Evolutionary conservation across 2,797 vertebrate genomes (phyloP).

Genomic region (Luscinia megarhynchos): DNA sequence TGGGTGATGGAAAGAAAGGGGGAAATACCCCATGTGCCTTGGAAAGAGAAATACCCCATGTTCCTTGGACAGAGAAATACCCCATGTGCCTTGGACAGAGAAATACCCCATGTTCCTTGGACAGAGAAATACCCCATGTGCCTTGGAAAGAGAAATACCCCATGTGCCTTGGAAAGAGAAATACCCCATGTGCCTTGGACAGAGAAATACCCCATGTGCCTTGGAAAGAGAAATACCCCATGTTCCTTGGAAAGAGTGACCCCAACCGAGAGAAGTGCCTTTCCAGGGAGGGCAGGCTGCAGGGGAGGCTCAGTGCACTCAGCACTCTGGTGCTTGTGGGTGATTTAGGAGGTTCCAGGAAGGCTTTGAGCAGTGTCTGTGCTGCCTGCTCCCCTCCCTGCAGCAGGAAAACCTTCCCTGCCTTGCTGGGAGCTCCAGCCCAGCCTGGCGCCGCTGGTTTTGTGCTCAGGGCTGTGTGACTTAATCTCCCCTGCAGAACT

Average conservation of each 20-base stretch:
- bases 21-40: not conserved
- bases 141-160: not conserved
- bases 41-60: not conserved
- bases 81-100: too few relatives aligned
- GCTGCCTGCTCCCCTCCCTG: not conserved
- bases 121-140: not conserved
- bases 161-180: not conserved
- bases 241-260: not conserved
- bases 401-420: not conserved
- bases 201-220: not conserved
- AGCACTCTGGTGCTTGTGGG: not conserved
- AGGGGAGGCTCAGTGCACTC: not conserved
- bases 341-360: not conserved
- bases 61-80: not conserved
- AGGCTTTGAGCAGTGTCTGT: not conserved
- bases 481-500: not conserved
- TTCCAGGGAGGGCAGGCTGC: not conserved
- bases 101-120: too few relatives aligned
- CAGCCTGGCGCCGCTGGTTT: constrained; percentile 18
- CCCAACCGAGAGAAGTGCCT: constrained; percentile 2
- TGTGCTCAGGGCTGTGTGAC: not conserved
- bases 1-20: not conserved
- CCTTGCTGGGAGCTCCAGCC: not conserved
- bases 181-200: not conserved
- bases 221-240: not conserved